Conservation (phyloP, 2,797 vertebrate genomes). For the Mormyrops boulengeri region DNA sequence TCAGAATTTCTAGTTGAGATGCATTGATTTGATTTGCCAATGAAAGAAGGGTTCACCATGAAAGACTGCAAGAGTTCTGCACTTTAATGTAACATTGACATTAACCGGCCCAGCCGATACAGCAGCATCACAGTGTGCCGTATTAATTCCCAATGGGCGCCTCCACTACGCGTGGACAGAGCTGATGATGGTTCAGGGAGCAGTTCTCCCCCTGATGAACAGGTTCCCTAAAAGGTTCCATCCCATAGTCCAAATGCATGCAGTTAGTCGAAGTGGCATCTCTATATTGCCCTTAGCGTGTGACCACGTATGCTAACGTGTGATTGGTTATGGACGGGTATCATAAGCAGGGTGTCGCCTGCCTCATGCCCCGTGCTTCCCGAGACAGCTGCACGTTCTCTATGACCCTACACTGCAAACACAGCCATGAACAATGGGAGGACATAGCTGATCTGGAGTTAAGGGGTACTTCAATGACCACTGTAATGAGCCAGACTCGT, state of each 20-base stretch:
- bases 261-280: background rate
- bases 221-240: background rate
- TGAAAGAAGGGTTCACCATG: background rate
- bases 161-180: background rate
- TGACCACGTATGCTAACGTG: background rate
- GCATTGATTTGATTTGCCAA: background rate
- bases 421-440: background rate
- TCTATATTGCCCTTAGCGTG: background rate
- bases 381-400: background rate
- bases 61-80: background rate
- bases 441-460: background rate
- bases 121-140: background rate
- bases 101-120: background rate
- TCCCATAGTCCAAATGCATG: background rate
- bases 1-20: background rate
- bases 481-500: background rate
- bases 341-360: background rate
- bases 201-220: background rate
- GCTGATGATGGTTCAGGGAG: background rate
- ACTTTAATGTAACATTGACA: background rate
- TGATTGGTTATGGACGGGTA: background rate
- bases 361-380: background rate
- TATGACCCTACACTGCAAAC: background rate
- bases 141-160: background rate
- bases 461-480: background rate